Evolutionary conservation across 2,888 invertebrate species (phyloP), one percentile per base, ranked within the genome.

Genomic region (Limenitis camilla): DNA sequence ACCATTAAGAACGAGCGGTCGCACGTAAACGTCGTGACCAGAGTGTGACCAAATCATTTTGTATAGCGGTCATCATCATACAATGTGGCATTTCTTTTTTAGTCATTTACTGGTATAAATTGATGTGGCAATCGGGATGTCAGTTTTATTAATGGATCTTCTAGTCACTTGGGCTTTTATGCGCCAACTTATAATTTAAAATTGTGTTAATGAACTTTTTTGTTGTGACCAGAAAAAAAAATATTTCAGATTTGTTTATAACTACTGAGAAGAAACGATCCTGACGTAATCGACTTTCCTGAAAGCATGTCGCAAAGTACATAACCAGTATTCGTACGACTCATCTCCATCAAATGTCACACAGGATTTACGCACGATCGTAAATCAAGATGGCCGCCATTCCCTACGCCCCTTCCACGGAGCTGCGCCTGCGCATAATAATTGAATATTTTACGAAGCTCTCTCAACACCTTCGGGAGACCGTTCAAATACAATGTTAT

Each of bases 391-490:
- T 85, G 86, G 85, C 84, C 68, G 82, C 76, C 72, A 61, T 68
- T 63, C 70, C 59, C 52, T 53, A 40, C 56, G 48, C 68, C 64
- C 66, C 59, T 64, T 64, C 70, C 66, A 62, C 63, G 56, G 59
- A 80, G 79, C 78, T 83, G 86, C 82, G 83, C 76, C 76, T 65
- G 82, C 69, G 81, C 81, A 76, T 71, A 70, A 81, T 85, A 87
- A 87, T 87, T 87, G 87, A 87, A 87, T 87, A 87, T 86, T 85
- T 79, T 83, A 80, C 81, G 83, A 78, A 67, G 67, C 72, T 72
- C 83, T 81, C 85, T 86, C 87, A 86, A 87, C 87, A 87, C 87
- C 86, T 87, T 71, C 73, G 56, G 69, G 58, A 74, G 71, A 74
- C 68, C 72, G 69, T 72, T 69, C 68, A 63, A 63, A 71, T 85